A percentile compares a stretch with the other conserved stretches of the same genome.
Conservation (phyloP, 2,113 vertebrate species). For the Sinocyclocheilus anophthalmus region DNA sequence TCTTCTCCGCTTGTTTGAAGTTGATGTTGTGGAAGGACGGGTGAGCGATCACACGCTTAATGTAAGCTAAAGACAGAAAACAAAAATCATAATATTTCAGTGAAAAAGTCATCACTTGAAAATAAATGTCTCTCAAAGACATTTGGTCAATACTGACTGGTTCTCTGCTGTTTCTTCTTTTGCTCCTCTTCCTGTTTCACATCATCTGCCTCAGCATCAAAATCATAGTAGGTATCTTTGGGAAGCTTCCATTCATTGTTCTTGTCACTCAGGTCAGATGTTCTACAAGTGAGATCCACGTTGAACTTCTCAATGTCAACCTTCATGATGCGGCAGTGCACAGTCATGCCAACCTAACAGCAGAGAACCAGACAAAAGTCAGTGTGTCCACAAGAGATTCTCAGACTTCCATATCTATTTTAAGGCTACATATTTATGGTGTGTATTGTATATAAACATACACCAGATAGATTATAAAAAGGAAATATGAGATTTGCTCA, state of each 20-base stretch:
- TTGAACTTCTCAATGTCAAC: slow-evolving; percentile 98
- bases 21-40: slow-evolving; percentile 99
- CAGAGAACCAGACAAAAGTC: not conserved
- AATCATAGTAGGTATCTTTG: slow-evolving; percentile 96
- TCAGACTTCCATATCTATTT: not conserved
- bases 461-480: not conserved
- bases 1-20: slow-evolving; percentile 98
- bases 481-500: slow-evolving; percentile 59
- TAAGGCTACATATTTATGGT: not conserved
- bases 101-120: not conserved
- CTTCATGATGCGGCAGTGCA: slow-evolving; percentile 99
- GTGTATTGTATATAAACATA: not conserved
- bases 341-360: slow-evolving; percentile 93
- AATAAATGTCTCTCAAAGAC: not conserved
- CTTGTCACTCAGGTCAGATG: slow-evolving; percentile 94
- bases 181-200: slow-evolving; percentile 91
- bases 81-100: not conserved
- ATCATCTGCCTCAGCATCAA: slow-evolving; percentile 90
- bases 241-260: slow-evolving; percentile 98
- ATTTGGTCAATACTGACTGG: slow-evolving; percentile 80
- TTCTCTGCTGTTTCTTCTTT: slow-evolving; percentile 95
- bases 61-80: slow-evolving; percentile 80
- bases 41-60: slow-evolving; percentile 97
- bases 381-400: not conserved
- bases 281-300: slow-evolving; percentile 95